phyloP scores from a whole-genome alignment of 2,888 invertebrate genomes.

The Teinopalpus imperialis region DNA sequence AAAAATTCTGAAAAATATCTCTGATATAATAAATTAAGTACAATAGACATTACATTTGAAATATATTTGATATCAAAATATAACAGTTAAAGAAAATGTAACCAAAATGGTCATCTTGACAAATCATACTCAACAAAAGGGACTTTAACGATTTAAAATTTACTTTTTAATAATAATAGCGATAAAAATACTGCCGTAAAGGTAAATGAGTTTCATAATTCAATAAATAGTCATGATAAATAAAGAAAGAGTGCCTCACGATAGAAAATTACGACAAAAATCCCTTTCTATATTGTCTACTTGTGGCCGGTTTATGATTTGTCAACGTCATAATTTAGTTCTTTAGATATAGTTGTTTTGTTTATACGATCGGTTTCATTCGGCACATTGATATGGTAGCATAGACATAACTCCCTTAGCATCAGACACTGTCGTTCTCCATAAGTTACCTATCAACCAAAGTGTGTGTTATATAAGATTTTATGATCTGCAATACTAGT shows the following conservation, averaged over 20 bases:
- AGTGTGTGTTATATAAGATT: conserved; percentile 49
- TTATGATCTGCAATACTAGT: conserved; percentile 22
- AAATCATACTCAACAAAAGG: conserved; percentile 20
- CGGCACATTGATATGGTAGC: conserved; percentile 46
- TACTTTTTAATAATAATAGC: too few relatives aligned
- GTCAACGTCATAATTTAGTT: conserved; percentile 30
- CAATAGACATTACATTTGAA: conserved; percentile 10
- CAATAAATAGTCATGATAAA: too few relatives aligned
- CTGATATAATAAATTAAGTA: conserved; percentile 7
- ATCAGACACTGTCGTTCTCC: conserved; percentile 35
- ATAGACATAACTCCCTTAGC: conserved; percentile 36
- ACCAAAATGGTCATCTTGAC: conserved; percentile 3
- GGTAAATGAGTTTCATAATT: too few relatives aligned
- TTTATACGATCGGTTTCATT: conserved; percentile 30
- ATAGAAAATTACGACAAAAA: too few relatives aligned
- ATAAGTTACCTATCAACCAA: conserved; percentile 76
- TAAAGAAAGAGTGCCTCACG: too few relatives aligned
- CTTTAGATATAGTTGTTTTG: conserved; percentile 34
- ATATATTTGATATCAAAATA: conserved; percentile 20
- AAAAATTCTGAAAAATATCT: conserved; percentile 6
- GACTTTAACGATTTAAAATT: too few relatives aligned
- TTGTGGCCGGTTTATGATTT: too few relatives aligned
- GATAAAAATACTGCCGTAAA: too few relatives aligned
- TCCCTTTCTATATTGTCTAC: too few relatives aligned
- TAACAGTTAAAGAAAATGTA: conserved; percentile 8